Conservation (phyloP, 2,113 vertebrate species). For the Heliornis fulica region DNA sequence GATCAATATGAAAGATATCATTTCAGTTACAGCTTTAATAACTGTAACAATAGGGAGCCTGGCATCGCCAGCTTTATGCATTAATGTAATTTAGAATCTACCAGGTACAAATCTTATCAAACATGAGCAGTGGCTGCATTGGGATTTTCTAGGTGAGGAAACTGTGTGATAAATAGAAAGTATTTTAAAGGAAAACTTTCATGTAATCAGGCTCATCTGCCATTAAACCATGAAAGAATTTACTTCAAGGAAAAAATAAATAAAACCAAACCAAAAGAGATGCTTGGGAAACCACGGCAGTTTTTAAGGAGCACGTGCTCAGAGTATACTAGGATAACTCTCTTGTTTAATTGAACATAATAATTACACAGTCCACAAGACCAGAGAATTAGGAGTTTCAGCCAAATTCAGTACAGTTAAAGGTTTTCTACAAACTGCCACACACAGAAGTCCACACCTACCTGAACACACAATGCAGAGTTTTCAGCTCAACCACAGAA, state of each 20-base stretch:
- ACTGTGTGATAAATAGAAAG: constrained; percentile 38
- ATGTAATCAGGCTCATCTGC: constrained; percentile 27
- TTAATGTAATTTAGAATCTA: constrained; percentile 78
- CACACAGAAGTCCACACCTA: not conserved
- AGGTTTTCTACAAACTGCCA: not conserved
- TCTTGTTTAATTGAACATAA: not conserved
- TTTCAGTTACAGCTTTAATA: constrained; percentile 76
- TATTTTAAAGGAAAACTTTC: constrained; percentile 57
- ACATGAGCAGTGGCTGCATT: constrained; percentile 16
- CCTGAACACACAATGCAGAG: rapidly evolving
- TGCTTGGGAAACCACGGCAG: not conserved
- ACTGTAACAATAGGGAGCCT: constrained; percentile 75
- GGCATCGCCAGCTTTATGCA: constrained; percentile 68
- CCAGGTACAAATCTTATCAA: constrained; percentile 77
- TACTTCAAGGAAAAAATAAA: not conserved
- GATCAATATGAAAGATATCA: constrained; percentile 76
- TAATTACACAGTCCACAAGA: not conserved
- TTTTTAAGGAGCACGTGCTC: not conserved
- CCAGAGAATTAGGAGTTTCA: not conserved
- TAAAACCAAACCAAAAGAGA: not conserved
- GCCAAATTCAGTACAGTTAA: not conserved
- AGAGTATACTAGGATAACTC: not conserved
- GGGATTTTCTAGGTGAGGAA: constrained; percentile 70
- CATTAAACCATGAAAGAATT: constrained; percentile 29
- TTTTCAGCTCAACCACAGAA: not conserved